These are phyloP conservation scores for Patagioenas fasciata DNA, from an alignment of 2,113 vertebrate species.

Conservation along the genomic window DNA sequence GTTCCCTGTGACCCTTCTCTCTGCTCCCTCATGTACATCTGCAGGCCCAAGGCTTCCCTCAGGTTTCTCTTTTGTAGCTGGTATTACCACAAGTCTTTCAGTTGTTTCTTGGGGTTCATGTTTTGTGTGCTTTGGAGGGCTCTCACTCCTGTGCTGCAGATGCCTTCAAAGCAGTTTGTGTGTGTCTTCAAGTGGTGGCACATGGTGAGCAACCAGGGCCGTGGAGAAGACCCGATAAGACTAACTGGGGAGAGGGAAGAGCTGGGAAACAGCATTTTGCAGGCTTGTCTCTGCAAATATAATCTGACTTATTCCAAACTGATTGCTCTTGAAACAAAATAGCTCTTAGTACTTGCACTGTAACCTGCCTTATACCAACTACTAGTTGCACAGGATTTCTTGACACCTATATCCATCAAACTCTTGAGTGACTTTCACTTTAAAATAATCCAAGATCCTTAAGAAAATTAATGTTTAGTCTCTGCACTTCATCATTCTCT, in stretches of 20 bases:
- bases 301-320: not conserved
- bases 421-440: not conserved
- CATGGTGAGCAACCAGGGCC: not conserved
- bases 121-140: not conserved
- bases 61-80: not conserved
- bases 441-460: constrained; percentile 23
- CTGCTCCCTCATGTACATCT: rapidly evolving
- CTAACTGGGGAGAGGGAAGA: not conserved
- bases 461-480: constrained; percentile 10
- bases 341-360: not conserved
- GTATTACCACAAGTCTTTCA: not conserved
- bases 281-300: not conserved
- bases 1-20: not conserved
- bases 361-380: not conserved
- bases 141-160: rapidly evolving
- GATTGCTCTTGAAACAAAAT: not conserved
- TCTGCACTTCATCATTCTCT: constrained; percentile 22
- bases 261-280: not conserved
- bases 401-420: not conserved
- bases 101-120: not conserved
- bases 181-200: not conserved
- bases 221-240: rapidly evolving
- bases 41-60: rapidly evolving
- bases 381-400: not conserved
- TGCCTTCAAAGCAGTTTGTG: not conserved